A percentile compares a stretch with the other conserved stretches of the same genome.
Evolutionary conservation across 2,797 vertebrate species (phyloP).

Genomic region (Hozukius guyotensis): DNA sequence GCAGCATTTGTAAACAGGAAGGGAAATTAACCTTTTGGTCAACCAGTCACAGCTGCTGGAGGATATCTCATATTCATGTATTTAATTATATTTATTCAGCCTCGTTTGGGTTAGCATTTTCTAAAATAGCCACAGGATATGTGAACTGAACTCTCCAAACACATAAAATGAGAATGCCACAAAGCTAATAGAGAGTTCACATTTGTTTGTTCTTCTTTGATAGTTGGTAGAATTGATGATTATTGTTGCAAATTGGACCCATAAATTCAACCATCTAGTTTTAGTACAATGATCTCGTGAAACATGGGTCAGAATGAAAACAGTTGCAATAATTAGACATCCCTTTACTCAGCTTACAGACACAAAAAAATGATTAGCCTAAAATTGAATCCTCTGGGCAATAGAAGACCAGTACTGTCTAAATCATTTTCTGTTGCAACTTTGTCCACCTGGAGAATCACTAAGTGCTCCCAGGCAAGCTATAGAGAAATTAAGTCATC

Average conservation of each 20-base stretch:
- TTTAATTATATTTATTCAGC: constrained; percentile 12
- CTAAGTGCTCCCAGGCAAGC: background rate
- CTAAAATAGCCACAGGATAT: background rate
- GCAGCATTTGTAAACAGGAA: constrained; percentile 1
- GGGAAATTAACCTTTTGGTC: constrained; percentile 4
- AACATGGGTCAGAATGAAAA: background rate
- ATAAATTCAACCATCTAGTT: background rate
- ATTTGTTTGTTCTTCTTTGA: background rate
- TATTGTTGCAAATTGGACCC: background rate
- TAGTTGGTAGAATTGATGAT: background rate
- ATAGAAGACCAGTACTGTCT: no score
- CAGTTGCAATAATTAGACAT: background rate
- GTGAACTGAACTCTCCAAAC: background rate
- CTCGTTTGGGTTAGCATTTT: background rate
- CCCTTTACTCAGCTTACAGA: background rate
- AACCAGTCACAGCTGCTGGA: background rate
- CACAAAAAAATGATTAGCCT: background rate
- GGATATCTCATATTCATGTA: background rate
- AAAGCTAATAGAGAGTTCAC: background rate
- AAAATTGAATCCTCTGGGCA: background rate
- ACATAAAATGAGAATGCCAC: background rate
- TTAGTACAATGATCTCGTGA: background rate
- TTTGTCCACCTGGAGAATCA: background rate
- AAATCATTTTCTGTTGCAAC: background rate
- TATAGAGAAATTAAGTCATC: background rate